Evolutionary conservation across 1,140 invertebrate species (phyloP), one percentile per base, ranked within the genome.

Genomic region (Delia radicum): DNA sequence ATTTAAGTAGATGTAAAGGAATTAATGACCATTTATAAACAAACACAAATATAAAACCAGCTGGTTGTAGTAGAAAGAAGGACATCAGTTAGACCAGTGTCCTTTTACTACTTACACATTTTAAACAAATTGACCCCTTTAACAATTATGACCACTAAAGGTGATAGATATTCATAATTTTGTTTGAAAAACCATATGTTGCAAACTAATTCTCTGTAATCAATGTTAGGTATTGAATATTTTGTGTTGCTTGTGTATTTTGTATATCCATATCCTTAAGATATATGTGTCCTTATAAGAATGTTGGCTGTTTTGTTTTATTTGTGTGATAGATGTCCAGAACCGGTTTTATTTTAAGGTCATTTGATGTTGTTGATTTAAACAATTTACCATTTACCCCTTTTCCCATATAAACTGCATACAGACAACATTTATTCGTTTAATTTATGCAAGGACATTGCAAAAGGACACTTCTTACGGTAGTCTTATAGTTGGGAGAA

Each of bases 361-460:
- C 69, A 72, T 26, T 67, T 67, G 5, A 37, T n/a, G n/a, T 21
- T 55, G 48, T 55, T 55, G 48, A 55, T 55, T 55, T 18, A 72
- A 72, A 27, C 69, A 72, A 42, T 72, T 48, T 31, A 72, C 69
- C 65, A n/a, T n/a, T n/a, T n/a, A n/a, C n/a, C 69, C 24, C 29
- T 72, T 72, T 72, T 62, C 63, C 15, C 72, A 75, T 72, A 74
- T 72, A 75, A 78, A 77, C 76, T 18, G 72, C 78, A 62, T 31
- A 1, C 7, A 31, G 29, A 33, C 27, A 21, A 10, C 27, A 74
- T 62, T 12, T 6, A 12, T 33, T 63, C 28, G 15, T 33, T 37
- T 84, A 84, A 84, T 84, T 81, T 84, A 84, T 84, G 82, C 81
- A 84, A 84, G 82, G 82, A 84, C 82, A 84, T 80, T 84, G 82